Evolutionary conservation across 2,888 invertebrate genomes (phyloP), one percentile per base, ranked within the genome.

Genomic region (Embidobia sp.): DNA sequence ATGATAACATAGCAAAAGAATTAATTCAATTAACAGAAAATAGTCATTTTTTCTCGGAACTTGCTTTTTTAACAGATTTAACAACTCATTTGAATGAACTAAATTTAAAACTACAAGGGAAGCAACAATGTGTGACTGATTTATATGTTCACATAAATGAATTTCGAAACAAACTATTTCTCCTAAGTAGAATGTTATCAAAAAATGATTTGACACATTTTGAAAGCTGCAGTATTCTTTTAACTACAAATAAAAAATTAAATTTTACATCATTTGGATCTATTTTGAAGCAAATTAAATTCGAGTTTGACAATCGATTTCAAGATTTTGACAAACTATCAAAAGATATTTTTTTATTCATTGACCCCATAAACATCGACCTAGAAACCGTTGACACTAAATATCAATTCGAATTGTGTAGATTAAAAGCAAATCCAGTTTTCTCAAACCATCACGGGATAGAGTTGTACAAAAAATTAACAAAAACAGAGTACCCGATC

Each of bases 81-180:
- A 63, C 40, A n/a, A 1, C 3, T 3, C 11, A 19, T 31, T 31
- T 57, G 13, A 57, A 42, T 40, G 40, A 42, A 8, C 42, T 57
- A 29, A 42, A 57, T 31, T 42, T 42, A 31, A 11, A 18, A 19
- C 42, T 57, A 3, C 57, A 57, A 19, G 57, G 57, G 11, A 59
- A 59, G 15, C 2, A 10, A 13, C 6, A 48, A 27, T 16, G 6
- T 8, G 18, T 49, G 6, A n/a, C 18, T 5, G 15, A 61, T 10
- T 27, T 48, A 27, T 61, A 46, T 7, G 10, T 18, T 16, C 10
- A 61, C 11, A 48, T 49, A 1, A 26, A 33, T 8, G 26, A 26
- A 15, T 48, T 61, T 48, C 16, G 27, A 11, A 2, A 44, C 3
- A n/a, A 61, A 18, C 11, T 48, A 18, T 5, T 10, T 1, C 18